Evolutionary conservation across 2,797 vertebrate genomes (phyloP), one percentile per base, ranked within the genome.

Genomic region (Discoglossus pictus): DNA sequence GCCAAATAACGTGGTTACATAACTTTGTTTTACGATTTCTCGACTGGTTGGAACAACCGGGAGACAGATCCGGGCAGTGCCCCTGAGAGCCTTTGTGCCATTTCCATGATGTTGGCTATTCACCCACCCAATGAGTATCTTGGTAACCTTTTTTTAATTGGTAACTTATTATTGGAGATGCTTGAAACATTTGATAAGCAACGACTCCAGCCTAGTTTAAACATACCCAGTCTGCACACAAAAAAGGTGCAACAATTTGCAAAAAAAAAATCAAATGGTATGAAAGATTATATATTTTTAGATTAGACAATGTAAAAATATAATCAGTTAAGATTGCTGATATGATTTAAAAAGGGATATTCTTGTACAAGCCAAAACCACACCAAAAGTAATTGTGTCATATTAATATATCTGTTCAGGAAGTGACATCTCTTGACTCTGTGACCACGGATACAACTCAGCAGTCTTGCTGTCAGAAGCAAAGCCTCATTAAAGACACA

Each of bases 1-100:
- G 86, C 88, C 79, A 83, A 84, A 84, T 92, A 88, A 91, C 88
- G 86, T 90, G 77, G 82, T 92, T 92, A 91, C 89, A 91, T 92
- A 92, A 91, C 86, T 86, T 83, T 87, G 90, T 91, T 91, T 92
- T 89, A 91, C 88, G 88, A 87, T 89, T 91, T 13, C 21, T 10
- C 21, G 39, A 21, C 51, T 40, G 13, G 42, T 39, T 62, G 18
- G 36, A 17, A n/a, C 55, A 50, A 48, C 20, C 25, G 15, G 34
- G 66, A 62, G 31, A 31, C 66, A 50, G 51, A 62, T 12, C 34
- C 63, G 60, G 39, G 43, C 68, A 56, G 60, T 27, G 15, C 53
- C 25, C 36, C 13, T 35, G 17, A 13, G 11, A 24, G 44, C 24
- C 39, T 34, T 11, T 2, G 8, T 43, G 52, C 60, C 60, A 71